These are phyloP conservation scores for Sthenelais limicola DNA, from an alignment of 2,888 invertebrate genomes.

Conservation along the genomic window DNA sequence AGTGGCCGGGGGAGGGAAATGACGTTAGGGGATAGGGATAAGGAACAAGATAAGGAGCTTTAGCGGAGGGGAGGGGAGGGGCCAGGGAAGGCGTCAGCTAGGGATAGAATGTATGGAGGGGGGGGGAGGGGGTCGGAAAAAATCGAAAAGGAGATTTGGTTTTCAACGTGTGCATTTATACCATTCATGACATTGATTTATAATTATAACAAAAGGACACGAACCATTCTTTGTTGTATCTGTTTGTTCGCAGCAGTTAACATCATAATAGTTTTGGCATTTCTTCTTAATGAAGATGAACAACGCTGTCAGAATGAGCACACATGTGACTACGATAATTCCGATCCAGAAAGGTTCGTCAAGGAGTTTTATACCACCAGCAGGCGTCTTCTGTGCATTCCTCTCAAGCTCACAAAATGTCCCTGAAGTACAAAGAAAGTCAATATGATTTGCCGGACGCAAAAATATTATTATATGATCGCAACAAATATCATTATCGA, in stretches of 20 bases:
- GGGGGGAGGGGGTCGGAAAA: background rate
- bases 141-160: background rate
- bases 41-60: no score
- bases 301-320: constrained; percentile 84
- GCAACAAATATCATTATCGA: no score
- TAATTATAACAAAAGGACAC: background rate
- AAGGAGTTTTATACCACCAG: constrained; percentile 84
- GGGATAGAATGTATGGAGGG: no score
- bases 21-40: no score
- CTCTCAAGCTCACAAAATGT: background rate
- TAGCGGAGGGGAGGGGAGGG: no score
- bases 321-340: constrained; percentile 86
- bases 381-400: background rate
- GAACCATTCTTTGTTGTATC: background rate
- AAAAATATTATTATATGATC: no score
- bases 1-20: no score
- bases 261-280: constrained; percentile 74
- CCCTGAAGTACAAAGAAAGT: no score
- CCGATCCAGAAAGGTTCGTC: constrained; percentile 93
- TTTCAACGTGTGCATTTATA: no score
- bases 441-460: no score
- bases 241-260: constrained; percentile 35
- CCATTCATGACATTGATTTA: no score
- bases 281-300: constrained; percentile 89
- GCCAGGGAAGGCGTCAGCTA: no score